Conservation (phyloP, 2,113 vertebrate genomes). For the Pachypanchax playfairii region DNA sequence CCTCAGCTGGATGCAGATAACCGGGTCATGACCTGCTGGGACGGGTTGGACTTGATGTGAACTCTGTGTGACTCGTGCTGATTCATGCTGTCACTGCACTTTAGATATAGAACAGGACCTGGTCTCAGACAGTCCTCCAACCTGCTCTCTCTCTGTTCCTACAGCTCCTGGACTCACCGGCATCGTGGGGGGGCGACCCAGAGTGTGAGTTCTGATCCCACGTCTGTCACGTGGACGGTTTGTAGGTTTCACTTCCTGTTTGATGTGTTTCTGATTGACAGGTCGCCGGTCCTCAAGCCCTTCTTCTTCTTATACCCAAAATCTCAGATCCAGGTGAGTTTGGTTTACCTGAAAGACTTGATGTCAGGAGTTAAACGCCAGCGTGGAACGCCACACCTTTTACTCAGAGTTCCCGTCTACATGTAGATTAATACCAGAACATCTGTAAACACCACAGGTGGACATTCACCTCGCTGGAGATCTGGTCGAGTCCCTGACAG, state of each 20-base stretch:
- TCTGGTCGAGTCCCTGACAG: constrained; percentile 76
- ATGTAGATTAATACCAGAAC: too few relatives aligned
- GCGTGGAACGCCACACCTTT: not conserved
- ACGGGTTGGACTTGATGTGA: constrained; percentile 27
- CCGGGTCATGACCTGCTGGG: constrained; percentile 8
- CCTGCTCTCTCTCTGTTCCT: not conserved
- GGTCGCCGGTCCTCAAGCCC: constrained; percentile 86
- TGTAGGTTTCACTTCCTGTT: not conserved
- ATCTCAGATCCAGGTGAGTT: constrained; percentile 71
- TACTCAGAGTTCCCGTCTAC: too few relatives aligned
- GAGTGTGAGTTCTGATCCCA: constrained; percentile 81
- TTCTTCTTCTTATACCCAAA: constrained; percentile 88
- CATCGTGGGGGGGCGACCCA: constrained; percentile 82
- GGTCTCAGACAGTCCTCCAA: not conserved
- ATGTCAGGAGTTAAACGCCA: too few relatives aligned
- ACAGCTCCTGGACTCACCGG: constrained; percentile 84
- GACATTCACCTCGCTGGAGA: constrained; percentile 78
- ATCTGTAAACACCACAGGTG: constrained; percentile 67
- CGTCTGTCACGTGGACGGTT: too few relatives aligned
- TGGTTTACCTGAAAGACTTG: too few relatives aligned
- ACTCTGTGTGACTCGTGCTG: constrained; percentile 27
- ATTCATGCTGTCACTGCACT: too few relatives aligned
- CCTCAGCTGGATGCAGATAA: constrained; percentile 28
- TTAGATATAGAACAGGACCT: too few relatives aligned
- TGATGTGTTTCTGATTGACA: constrained; percentile 33